These are phyloP conservation scores for Poecilia latipinna DNA, from an alignment of 2,113 vertebrate species.

Conservation along the genomic window DNA sequence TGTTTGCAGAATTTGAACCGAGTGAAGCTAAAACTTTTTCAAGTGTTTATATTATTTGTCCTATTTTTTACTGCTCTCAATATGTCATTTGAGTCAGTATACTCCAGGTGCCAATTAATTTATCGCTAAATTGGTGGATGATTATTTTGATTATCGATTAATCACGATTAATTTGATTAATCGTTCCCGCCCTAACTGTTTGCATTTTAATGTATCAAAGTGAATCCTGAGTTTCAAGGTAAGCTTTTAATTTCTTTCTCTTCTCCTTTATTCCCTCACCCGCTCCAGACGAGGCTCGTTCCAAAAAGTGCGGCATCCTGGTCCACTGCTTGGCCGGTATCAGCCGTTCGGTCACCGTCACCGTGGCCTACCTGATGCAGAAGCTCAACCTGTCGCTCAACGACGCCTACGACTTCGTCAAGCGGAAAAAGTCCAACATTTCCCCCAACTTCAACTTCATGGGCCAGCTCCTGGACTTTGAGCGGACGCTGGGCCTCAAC, in stretches of 20 bases:
- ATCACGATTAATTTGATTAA: too few relatives aligned
- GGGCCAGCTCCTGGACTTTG: constrained; percentile 99
- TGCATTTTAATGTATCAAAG: background rate
- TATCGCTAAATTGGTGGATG: too few relatives aligned
- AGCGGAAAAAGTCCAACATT: constrained; percentile 99
- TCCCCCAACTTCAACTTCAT: constrained; percentile 99
- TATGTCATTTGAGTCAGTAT: too few relatives aligned
- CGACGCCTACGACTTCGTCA: constrained; percentile 98
- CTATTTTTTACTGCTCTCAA: too few relatives aligned
- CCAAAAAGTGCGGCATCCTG: constrained; percentile 97
- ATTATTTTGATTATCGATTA: too few relatives aligned
- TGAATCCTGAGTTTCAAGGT: background rate
- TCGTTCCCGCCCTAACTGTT: background rate
- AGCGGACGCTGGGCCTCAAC: constrained; percentile 96
- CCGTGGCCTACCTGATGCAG: constrained; percentile 99
- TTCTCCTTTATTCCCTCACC: background rate
- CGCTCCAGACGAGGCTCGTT: constrained; percentile 93
- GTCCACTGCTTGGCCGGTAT: constrained; percentile 98
- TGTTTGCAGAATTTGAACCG: too few relatives aligned
- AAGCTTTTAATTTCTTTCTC: background rate
- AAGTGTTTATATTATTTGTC: too few relatives aligned
- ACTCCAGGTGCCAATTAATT: too few relatives aligned
- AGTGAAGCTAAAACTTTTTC: too few relatives aligned
- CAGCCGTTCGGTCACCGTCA: constrained; percentile 97
- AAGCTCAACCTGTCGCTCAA: constrained; percentile 99